Evolutionary conservation across 2,888 invertebrate species (phyloP).

Genomic region (Drosophila anomalata): DNA sequence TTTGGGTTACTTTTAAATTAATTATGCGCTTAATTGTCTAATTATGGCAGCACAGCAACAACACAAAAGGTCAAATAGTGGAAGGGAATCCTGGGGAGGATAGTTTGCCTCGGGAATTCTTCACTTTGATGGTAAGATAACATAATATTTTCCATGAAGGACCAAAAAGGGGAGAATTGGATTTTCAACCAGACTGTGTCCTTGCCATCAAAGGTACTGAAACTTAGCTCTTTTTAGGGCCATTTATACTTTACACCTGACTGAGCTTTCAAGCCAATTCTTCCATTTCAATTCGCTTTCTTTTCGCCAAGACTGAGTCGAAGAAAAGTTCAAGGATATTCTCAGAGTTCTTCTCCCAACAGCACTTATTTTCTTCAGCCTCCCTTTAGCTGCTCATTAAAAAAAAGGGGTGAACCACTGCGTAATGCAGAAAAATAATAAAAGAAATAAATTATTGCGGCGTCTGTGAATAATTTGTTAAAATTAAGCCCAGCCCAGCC

Average conservation of each 20-base stretch:
- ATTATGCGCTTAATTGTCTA: conserved; percentile 72
- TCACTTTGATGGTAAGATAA: conserved; percentile 3
- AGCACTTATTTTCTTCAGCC: background rate
- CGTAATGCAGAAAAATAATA: conserved; percentile 10
- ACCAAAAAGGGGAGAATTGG: background rate
- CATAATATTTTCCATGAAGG: conserved; percentile 3
- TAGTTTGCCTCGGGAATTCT: conserved; percentile 20
- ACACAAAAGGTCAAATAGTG: conserved; percentile 6
- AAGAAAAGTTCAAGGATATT: conserved; percentile 61
- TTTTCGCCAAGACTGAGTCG: conserved; percentile 7
- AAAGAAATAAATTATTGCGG: conserved; percentile 43
- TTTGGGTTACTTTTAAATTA: conserved; percentile 63
- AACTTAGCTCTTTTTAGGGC: conserved; percentile 17
- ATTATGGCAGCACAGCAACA: conserved; percentile 52
- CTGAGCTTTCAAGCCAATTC: conserved; percentile 59
- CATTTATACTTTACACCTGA: conserved; percentile 78
- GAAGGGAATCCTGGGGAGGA: background rate
- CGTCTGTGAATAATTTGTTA: conserved; percentile 68
- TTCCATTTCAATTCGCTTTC: conserved; percentile 5
- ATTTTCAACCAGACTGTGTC: too few species aligned
- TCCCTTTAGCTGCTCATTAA: conserved; percentile 51
- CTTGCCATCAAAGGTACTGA: too few species aligned
- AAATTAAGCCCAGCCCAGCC: conserved; percentile 55
- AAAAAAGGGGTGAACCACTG: conserved; percentile 55
- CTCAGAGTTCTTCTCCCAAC: background rate